Evolutionary conservation across 2,888 invertebrate genomes (phyloP).

Genomic region (Sylvicola cinctus): DNA sequence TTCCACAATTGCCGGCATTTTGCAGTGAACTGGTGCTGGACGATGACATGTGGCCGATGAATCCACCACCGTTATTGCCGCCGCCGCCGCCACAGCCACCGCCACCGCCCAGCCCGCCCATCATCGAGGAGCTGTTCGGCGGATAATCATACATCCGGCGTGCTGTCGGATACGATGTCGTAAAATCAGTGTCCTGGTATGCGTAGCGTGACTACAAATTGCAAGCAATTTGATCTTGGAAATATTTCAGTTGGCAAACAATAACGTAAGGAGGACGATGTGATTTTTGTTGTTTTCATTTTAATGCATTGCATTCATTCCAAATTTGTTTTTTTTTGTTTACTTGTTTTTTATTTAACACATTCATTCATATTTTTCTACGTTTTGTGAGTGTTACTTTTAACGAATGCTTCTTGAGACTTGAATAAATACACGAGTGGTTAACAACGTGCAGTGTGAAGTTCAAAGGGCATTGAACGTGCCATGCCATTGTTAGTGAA

Average conservation of each 20-base stretch:
- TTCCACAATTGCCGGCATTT: conserved; percentile 26
- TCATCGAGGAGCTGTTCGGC: conserved; percentile 18
- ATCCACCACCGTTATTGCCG: background rate
- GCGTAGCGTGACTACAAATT: conserved; percentile 28
- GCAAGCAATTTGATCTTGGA: conserved; percentile 14
- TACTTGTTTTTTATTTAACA: too few relatives aligned
- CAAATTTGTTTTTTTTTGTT: too few relatives aligned
- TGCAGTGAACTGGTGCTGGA: conserved; percentile 18
- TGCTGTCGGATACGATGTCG: conserved; percentile 23
- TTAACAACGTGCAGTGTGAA: too few relatives aligned
- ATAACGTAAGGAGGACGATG: conserved; percentile 1
- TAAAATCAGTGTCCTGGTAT: conserved; percentile 26
- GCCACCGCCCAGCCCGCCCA: conserved; percentile 8
- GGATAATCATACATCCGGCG: conserved; percentile 24
- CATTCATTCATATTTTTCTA: too few relatives aligned
- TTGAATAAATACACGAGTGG: too few relatives aligned
- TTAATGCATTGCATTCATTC: background rate
- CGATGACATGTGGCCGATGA: conserved; percentile 17
- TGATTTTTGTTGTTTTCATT: conserved; percentile 1
- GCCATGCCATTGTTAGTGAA: too few relatives aligned
- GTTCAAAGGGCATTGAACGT: too few relatives aligned
- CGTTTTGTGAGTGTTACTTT: too few relatives aligned
- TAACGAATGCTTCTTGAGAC: too few relatives aligned
- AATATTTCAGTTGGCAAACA: conserved; percentile 2
- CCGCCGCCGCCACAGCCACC: too few relatives aligned